Evolutionary conservation across 92 coral and sea anemone species (phyloP), one percentile per base, ranked within the genome.

Genomic region (Heliopora coerulea): DNA sequence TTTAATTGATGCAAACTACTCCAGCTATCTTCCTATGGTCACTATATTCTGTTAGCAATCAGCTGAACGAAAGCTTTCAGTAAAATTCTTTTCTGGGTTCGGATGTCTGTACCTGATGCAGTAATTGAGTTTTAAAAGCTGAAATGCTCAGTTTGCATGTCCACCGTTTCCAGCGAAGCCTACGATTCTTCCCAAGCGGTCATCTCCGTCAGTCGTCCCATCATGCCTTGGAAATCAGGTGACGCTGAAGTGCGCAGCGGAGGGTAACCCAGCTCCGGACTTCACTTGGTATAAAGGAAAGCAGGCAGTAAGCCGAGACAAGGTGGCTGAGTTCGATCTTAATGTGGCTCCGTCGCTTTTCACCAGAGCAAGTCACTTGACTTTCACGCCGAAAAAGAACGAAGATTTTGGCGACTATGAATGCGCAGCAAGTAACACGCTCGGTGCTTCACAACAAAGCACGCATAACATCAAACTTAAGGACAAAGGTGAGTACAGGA

Each of bases 391-490:
- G 1, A 70, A 70, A 11, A 40, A 7, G 18, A 54, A 70, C 25
- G 77, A 54, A 8, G 77, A 70, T 70, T 70, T 70, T n/a, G 77
- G 63, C 4, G 77, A 70, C 21, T 70, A 70, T 30, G 62, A 50
- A 19, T 70, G 77, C 21, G 63, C 77, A 0, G 77, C 77, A 8
- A 70, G 63, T 32, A 70, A 70, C 62, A 70, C 77, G n/a, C 59
- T 70, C 17, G 77, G 77, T 17, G 46, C 77, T 0, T 49, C 77
- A 31, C 77, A 70, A 34, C 62, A 70, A 10, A 70, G 77, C 25
- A 52, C 52, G 12, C 63, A 70, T 54, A 52, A 25, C 63, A 70
- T 70, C n/a, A 44, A 33, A 10, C 63, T 70, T 13, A 50, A 3
- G 14, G 77, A 70, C 8, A 70, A 33, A 30, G 77, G 77, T 70